Evolutionary conservation across 2,113 vertebrate species (phyloP).

Genomic region (Ascaphus truei): DNA sequence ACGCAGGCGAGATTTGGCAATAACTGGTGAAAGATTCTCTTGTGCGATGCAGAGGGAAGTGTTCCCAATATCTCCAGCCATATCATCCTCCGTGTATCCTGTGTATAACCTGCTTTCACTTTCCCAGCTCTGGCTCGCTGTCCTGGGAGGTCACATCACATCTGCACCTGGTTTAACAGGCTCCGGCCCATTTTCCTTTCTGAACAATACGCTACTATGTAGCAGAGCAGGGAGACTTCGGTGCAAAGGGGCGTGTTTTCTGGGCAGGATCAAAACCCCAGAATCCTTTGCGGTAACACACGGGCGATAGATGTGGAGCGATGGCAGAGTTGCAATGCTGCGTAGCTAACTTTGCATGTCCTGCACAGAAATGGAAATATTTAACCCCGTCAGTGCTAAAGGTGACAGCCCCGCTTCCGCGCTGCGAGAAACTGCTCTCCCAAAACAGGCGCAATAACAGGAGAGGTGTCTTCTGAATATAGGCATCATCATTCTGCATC

Average conservation of each 20-base stretch:
- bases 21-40: neutral
- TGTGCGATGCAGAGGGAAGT: conserved; percentile 1
- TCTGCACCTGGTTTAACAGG: conserved; percentile 21
- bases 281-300: neutral
- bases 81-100: neutral
- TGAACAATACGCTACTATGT: neutral
- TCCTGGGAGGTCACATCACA: conserved; percentile 1
- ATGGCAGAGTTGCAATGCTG: no score
- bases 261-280: no score
- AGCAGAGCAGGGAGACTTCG: neutral
- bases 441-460: neutral
- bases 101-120: conserved; percentile 13
- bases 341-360: no score
- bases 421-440: no score
- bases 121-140: neutral
- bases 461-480: neutral
- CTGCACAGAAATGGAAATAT: no score
- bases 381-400: no score
- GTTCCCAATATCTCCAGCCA: neutral
- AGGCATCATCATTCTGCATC: neutral
- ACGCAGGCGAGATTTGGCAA: no score
- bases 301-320: no score
- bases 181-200: neutral
- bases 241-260: no score
- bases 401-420: no score